These are phyloP conservation scores for Oegoconia quadripuncta DNA, from an alignment of 2,888 invertebrate genomes.

Conservation along the genomic window DNA sequence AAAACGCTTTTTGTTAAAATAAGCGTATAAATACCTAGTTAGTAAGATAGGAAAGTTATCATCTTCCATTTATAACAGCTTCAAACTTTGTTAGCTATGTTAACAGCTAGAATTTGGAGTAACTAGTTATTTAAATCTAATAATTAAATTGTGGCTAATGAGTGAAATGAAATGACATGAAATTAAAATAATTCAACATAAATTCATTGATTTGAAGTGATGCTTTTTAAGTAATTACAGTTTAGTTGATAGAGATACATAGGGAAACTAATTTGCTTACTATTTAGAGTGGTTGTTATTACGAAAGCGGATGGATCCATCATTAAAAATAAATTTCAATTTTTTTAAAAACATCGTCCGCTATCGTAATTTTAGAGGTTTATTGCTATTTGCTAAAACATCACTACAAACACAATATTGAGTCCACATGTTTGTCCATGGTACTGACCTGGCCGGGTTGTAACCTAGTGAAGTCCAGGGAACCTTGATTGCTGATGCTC, in stretches of 20 bases:
- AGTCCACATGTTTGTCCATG: conserved; percentile 21
- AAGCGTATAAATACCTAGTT: conserved; percentile 52
- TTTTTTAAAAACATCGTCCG: conserved; percentile 30
- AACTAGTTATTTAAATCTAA: conserved; percentile 15
- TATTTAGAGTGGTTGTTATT: conserved; percentile 30
- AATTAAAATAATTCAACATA: conserved; percentile 30
- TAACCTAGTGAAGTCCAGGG: conserved; percentile 67
- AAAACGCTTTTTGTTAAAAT: conserved; percentile 46
- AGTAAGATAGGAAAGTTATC: conserved; percentile 37
- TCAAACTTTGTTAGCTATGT: conserved; percentile 14
- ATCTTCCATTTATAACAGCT: conserved; percentile 3
- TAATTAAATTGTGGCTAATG: conserved; percentile 32
- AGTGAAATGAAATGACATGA: conserved; percentile 38
- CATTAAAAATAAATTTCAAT: conserved; percentile 7
- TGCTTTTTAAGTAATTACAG: conserved; percentile 46
- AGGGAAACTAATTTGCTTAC: conserved; percentile 36
- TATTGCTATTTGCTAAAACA: conserved; percentile 43
- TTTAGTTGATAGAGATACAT: conserved; percentile 32
- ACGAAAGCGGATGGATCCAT: conserved; percentile 48
- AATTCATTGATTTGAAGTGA: conserved; percentile 54
- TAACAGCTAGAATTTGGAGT: conserved; percentile 6
- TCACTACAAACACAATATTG: conserved; percentile 59
- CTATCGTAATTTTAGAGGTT: conserved; percentile 36
- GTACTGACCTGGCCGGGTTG: conserved; percentile 72
- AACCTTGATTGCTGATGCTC: conserved; percentile 75